Evolutionary conservation across 2,888 invertebrate genomes (phyloP).

Genomic region (Achlya flavicornis): DNA sequence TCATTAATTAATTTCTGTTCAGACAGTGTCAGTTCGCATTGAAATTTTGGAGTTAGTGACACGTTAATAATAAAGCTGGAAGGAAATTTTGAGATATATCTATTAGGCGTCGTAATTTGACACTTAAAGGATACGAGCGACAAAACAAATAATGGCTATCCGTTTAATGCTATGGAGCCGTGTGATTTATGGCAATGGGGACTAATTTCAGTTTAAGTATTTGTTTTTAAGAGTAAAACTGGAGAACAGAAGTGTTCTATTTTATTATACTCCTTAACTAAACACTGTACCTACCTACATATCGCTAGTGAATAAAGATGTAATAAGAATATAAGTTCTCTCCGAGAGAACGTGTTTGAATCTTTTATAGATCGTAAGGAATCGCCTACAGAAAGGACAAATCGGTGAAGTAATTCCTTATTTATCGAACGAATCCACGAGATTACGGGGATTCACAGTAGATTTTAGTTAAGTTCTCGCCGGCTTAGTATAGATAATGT

Average conservation of each 20-base stretch:
- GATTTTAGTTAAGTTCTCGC: neutral
- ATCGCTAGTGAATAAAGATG: conserved; percentile 28
- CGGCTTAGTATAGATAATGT: conserved; percentile 9
- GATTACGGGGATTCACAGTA: conserved; percentile 19
- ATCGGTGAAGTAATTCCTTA: conserved; percentile 7
- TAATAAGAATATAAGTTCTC: conserved; percentile 32
- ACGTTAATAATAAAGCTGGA: conserved; percentile 35
- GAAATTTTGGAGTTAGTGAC: conserved; percentile 48
- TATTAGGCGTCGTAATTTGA: conserved; percentile 14
- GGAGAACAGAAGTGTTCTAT: too few species aligned
- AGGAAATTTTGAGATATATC: conserved; percentile 12
- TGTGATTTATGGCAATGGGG: neutral
- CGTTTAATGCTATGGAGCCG: neutral
- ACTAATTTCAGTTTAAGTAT: neutral
- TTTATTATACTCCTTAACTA: conserved; percentile 14
- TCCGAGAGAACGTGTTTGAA: conserved; percentile 32
- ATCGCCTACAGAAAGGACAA: neutral
- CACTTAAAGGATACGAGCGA: conserved; percentile 14
- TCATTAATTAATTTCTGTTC: conserved; percentile 57
- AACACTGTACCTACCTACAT: conserved; percentile 16
- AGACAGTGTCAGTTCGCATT: conserved; percentile 33
- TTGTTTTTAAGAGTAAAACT: conserved; percentile 17
- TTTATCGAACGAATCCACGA: conserved; percentile 28
- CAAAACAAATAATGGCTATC: conserved; percentile 14
- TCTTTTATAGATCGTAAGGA: conserved; percentile 33